Base-by-base conservation (phyloP, 2,113 vertebrate species). In the Indri indri region DNA sequence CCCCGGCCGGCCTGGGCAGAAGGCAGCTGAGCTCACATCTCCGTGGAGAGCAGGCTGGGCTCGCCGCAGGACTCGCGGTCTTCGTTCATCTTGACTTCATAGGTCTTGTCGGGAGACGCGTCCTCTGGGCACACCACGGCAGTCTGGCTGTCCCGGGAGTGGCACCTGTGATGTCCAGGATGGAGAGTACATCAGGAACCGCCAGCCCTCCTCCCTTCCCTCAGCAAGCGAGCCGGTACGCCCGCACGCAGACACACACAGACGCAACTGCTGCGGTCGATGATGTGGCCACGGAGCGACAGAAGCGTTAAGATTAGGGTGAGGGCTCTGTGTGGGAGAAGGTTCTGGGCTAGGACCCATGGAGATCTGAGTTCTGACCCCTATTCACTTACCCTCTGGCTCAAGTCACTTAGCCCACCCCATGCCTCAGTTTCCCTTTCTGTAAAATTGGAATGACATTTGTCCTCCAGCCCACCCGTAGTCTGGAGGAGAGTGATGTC, bases 121-220 rank as follows among this genome's bases (percentile, higher is more conserved):
- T 99, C 99, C 97, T 99, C 99, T 93, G 98, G 98, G 84, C 98
- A 99, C 98, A 99, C 99, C 98, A 99, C 99, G 57, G 99, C 99
- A 98, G 99, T 98, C 90, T 98, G 99, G 98, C 99, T 99, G 98
- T 99, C 99, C 96, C 98, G 99, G 90, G 99, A 99, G 98, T 99
- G 99, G 97, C 99, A 99, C 98, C 99, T 99, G 11, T 12, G 47
- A 70, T 0, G 27, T 77, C 57, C 83, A 12, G 65, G 30, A 17
- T 1, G 93, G 54, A 76, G 66, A 89, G 17, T 34, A 20, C n/a
- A 27, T 97, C n/a, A 90, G 88, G 27, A 42, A 2, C 87, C 0
- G 47, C 27, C 23, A 57, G 22, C 5, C n/a, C 18, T n/a, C 37
- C 70, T 37, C 11, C 68, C 13, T 5, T 27, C 50, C 70, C 61